These are phyloP conservation scores for Telenomus remus DNA, from an alignment of 1,140 invertebrate species.

Conservation along the genomic window DNA sequence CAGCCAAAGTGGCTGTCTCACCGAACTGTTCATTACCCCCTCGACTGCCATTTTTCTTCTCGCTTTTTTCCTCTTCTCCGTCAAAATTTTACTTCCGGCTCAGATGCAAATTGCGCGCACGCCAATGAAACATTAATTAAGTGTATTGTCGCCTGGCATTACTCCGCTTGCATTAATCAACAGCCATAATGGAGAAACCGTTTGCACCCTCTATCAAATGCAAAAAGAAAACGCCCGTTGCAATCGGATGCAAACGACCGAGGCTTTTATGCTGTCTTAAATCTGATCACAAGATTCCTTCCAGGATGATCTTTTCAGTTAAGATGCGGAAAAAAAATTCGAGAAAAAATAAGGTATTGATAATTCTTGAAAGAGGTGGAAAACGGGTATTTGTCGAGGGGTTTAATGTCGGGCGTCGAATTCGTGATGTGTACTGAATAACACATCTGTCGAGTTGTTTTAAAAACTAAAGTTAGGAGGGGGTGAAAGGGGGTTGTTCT, in stretches of 20 bases:
- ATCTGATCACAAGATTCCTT: conserved; percentile 12
- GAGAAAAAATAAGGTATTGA: too few relatives aligned
- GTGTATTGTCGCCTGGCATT: conserved; percentile 32
- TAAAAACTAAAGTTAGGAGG: conserved; percentile 29
- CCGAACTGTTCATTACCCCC: conserved; percentile 46
- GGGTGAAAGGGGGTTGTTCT: conserved; percentile 29
- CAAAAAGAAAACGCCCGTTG: conserved; percentile 40
- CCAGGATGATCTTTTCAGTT: too few relatives aligned
- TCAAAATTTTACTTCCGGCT: too few relatives aligned
- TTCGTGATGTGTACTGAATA: too few relatives aligned
- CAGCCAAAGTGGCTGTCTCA: conserved; percentile 43
- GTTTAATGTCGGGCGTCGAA: too few relatives aligned
- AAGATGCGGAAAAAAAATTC: too few relatives aligned
- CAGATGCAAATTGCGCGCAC: background rate
- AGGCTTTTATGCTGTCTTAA: conserved; percentile 53
- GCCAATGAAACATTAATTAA: conserved; percentile 40
- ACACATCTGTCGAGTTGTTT: conserved; percentile 32
- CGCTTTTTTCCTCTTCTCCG: too few relatives aligned
- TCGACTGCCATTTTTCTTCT: too few relatives aligned
- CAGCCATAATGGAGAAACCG: conserved; percentile 38
- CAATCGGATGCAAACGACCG: conserved; percentile 36
- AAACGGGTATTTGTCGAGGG: too few relatives aligned
- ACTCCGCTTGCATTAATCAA: conserved; percentile 39
- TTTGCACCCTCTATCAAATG: conserved; percentile 34
- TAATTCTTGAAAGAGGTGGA: too few relatives aligned